phyloP scores from a whole-genome alignment of 2,797 vertebrate genomes.

The Lithobates sylvaticus region DNA sequence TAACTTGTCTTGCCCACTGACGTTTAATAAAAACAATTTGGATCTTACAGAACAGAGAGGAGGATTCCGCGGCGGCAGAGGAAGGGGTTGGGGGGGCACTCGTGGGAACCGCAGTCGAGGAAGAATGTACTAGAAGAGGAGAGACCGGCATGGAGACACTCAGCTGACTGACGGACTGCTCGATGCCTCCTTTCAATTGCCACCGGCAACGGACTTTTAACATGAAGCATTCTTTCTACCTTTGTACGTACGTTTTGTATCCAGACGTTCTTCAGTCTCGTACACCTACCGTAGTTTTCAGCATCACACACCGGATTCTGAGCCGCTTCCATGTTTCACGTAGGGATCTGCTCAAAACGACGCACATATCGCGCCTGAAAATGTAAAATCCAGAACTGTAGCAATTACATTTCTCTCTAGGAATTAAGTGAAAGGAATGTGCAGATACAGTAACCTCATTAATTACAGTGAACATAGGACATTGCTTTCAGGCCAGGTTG shows the following conservation, averaged over 20 bases:
- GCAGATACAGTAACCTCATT: too few relatives aligned
- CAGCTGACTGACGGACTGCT: conserved; percentile 59
- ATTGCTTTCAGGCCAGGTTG: not conserved
- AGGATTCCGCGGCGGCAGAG: conserved; percentile 91
- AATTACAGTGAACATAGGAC: too few relatives aligned
- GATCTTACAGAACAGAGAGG: conserved; percentile 88
- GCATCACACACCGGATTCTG: not conserved
- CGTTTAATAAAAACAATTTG: not conserved
- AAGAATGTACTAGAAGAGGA: conserved; percentile 86
- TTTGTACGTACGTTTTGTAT: conserved; percentile 78
- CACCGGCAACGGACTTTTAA: conserved; percentile 76
- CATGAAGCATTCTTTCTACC: conserved; percentile 80
- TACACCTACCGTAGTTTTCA: not conserved
- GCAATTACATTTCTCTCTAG: too few relatives aligned
- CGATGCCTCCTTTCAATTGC: conserved; percentile 69
- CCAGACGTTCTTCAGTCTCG: conserved; percentile 19
- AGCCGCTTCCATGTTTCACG: conserved; percentile 23
- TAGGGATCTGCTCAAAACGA: not conserved
- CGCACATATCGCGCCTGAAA: not conserved
- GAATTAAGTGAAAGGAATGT: not conserved
- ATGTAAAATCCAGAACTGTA: not conserved
- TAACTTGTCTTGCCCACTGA: too few relatives aligned
- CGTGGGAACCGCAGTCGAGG: conserved; percentile 93
- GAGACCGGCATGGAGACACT: conserved; percentile 61
- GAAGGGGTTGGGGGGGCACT: conserved; percentile 88